phyloP scores from a whole-genome alignment of 2,888 invertebrate genomes.

The Drosophila prostipennis region DNA sequence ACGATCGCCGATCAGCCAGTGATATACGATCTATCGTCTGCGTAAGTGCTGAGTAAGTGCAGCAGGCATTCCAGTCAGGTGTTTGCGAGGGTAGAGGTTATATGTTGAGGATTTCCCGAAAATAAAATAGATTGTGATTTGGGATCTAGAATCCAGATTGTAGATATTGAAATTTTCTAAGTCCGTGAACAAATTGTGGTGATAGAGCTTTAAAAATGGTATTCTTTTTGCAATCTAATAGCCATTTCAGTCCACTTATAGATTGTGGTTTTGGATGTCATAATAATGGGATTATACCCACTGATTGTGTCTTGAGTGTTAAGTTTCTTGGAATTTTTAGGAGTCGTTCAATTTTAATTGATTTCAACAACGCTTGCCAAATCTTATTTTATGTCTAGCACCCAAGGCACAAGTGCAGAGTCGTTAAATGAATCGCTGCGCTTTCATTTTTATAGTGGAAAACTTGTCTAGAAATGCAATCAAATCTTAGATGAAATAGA shows the following conservation, averaged over 20 bases:
- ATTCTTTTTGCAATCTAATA: too few relatives aligned
- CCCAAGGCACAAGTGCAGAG: neutral
- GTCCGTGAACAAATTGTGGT: too few relatives aligned
- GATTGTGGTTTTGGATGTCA: neutral
- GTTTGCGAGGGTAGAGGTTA: neutral
- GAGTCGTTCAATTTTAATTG: too few relatives aligned
- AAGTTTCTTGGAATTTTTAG: neutral
- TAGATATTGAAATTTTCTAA: too few relatives aligned
- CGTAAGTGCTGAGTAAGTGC: slow-evolving; percentile 25
- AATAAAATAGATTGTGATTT: too few relatives aligned
- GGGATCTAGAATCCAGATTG: too few relatives aligned
- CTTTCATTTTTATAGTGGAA: neutral
- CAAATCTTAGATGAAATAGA: too few relatives aligned
- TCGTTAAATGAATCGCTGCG: neutral
- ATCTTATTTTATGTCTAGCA: neutral
- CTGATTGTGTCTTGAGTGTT: neutral
- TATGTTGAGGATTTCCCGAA: neutral
- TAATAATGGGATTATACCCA: neutral
- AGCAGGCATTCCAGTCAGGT: neutral
- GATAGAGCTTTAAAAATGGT: neutral
- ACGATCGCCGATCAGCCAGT: slow-evolving; percentile 29
- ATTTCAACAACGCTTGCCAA: neutral
- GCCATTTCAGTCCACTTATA: too few relatives aligned
- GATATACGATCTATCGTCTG: slow-evolving; percentile 22
- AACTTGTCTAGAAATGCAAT: neutral